Evolutionary conservation across 2,888 invertebrate species (phyloP), one percentile per base, ranked within the genome.

Genomic region (Ormyrus thymus): DNA sequence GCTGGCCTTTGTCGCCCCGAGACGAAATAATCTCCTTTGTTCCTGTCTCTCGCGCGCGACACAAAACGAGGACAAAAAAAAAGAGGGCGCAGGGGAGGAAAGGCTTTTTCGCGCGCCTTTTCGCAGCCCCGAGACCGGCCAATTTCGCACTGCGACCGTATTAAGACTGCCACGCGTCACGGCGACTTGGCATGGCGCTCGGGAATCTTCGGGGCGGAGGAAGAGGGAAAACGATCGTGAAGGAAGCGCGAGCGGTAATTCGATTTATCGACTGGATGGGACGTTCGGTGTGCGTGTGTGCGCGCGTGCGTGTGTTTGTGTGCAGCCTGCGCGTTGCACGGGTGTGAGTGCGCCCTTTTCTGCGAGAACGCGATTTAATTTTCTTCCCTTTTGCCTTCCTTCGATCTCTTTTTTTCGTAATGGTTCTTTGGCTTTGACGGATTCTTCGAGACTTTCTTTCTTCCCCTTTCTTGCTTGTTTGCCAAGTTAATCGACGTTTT

Each of bases 261-360:
- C 82, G 81, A 83, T 84, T 83, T 83, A 82, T 77, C 81, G 82
- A 43, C 46, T 65, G 29, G 29, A 29, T 29, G 29, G 29, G 29
- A 29, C 29, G 29, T 74, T 53, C 59, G 10, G 11, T 59, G 56
- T 8, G 11, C 3, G 7, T 7, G 45, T 15, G 59, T 7, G 11
- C 43, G n/a, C 46, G 56, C 45, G 43, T 8, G 43, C 45, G 29
- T 43, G 46, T 13, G 29, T 50, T 13, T 50, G 15, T 10, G 48
- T 13, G 29, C 29, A 29, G 29, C 4, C 29, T 29, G 29, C 4
- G 29, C 29, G 4, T 29, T 3, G 29, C 3, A 3, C 29, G 29
- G 3, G 29, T 29, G 29, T 29, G 29, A 29, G 29, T 29, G 29
- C 29, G 29, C 29, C 29, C 55, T 45, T 58, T 11, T 1, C 15